Percentiles rank a stretch among this genome's conserved stretches.
phyloP scores from a whole-genome alignment of 2,113 vertebrate genomes.

The Scophthalmus maximus region DNA sequence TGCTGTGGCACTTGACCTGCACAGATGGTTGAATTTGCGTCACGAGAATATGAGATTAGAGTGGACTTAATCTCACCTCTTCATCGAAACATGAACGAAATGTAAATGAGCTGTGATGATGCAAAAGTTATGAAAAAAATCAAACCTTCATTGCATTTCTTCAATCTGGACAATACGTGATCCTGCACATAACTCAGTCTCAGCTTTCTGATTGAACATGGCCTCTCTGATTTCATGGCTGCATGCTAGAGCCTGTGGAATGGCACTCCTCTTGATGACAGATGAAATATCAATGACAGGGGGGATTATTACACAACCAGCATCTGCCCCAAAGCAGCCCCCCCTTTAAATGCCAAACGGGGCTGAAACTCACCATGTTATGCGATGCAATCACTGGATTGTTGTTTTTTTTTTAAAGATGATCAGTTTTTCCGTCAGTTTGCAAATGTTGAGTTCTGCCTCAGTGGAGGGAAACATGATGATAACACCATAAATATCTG shows the following conservation, averaged over 20 bases:
- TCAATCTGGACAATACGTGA: background rate
- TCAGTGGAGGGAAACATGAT: slow-evolving; percentile 50
- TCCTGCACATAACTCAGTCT: background rate
- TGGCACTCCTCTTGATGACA: slow-evolving; percentile 15
- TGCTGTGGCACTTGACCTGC: background rate
- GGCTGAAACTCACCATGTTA: slow-evolving; percentile 32
- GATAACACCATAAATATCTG: slow-evolving; percentile 65
- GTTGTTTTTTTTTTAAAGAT: background rate
- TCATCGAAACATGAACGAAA: background rate
- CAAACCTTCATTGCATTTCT: background rate
- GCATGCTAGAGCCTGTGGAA: background rate
- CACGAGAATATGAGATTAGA: background rate
- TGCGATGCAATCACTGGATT: slow-evolving; percentile 14
- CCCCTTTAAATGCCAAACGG: slow-evolving; percentile 11
- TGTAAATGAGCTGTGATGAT: background rate
- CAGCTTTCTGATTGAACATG: background rate
- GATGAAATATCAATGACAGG: slow-evolving; percentile 49
- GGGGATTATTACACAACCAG: slow-evolving; percentile 67
- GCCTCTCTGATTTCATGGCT: background rate
- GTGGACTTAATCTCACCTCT: background rate
- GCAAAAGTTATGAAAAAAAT: background rate
- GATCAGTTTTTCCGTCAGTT: background rate
- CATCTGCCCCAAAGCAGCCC: slow-evolving; percentile 43
- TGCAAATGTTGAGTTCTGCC: slow-evolving; percentile 8
- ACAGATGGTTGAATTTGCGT: background rate